Percentiles rank a stretch among this genome's conserved stretches.
Evolutionary conservation across 2,888 invertebrate genomes (phyloP).

Genomic region (Troilus luridus): DNA sequence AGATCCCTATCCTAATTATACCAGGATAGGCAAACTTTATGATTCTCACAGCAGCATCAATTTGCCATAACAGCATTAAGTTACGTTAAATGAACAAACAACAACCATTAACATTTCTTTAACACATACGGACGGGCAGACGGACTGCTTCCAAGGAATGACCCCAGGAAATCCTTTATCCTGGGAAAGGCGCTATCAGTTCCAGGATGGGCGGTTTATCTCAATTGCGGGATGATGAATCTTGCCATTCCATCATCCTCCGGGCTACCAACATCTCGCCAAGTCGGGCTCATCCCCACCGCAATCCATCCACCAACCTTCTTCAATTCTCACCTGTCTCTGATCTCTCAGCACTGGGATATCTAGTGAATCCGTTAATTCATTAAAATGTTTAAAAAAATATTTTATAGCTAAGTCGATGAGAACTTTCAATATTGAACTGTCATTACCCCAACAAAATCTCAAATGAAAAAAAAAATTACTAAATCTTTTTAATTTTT

Average conservation of each 20-base stretch:
- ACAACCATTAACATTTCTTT: neutral
- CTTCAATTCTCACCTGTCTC: neutral
- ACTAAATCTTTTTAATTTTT: too few species aligned
- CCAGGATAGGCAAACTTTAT: too few species aligned
- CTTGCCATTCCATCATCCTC: constrained; percentile 33
- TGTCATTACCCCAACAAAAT: too few species aligned
- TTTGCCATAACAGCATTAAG: too few species aligned
- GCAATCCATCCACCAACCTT: neutral
- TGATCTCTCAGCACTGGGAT: neutral
- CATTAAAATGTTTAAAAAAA: too few species aligned
- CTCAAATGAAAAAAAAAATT: too few species aligned
- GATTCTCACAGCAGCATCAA: too few species aligned
- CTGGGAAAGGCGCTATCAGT: neutral
- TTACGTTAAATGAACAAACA: too few species aligned
- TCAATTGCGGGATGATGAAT: constrained; percentile 39
- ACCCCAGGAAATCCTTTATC: neutral
- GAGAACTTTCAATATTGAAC: too few species aligned
- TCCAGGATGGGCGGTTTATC: neutral
- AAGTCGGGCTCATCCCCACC: neutral
- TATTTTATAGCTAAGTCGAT: too few species aligned
- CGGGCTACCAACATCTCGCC: neutral
- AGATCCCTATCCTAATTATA: too few species aligned
- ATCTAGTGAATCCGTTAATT: too few species aligned
- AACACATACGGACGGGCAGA: neutral
- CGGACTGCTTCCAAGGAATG: neutral